Base-by-base conservation (phyloP, 1,140 invertebrate species). In the Drosophila micromelanica region DNA sequence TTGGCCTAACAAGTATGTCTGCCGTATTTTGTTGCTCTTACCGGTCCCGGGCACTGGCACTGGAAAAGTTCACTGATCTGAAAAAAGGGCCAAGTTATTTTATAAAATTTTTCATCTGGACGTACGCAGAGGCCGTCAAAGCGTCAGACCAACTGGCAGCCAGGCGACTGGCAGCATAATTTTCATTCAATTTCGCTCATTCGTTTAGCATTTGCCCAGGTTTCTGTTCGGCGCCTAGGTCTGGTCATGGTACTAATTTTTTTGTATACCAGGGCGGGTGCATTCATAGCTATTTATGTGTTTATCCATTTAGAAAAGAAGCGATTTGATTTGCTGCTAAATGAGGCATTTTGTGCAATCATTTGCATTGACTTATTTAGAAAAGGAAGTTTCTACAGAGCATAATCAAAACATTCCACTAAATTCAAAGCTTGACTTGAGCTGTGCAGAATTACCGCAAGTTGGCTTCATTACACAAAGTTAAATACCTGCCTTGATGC, bases 181-280 rank as follows among this genome's bases (percentile, higher is more conserved):
- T 87, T 89, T 87, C 82, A 87, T 87, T 87, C 82, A 87, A 87
- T 87, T 87, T 76, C 84, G 78, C 23, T 87, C 82, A 87, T 71
- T 86, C 82, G 78, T 73, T 82, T 74, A 80, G 81, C 67, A 63
- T 60, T 57, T 70, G 64, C 54, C 57, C 59, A 71, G 68, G 37
- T 57, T 65, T 17, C 15, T 23, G 30, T n/a, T 23, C 3, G 13
- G n/a, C 15, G 38, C 11, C 54, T 49, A 17, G n/a, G 38, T 27
- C 42, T 13, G 20, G 15, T 20, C 32, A 2, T 23, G 32, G 45
- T 8, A 23, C 52, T 37, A 57, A 17, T 52, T 52, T 30, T 51
- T 62, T n/a, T 51, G 62, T 12, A n/a, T 52, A 55, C 45, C 30
- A 59, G 52, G 43, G 59, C 13, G 27, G 9, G 20, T 86, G 81